Percentiles rank a stretch among this genome's conserved stretches.
phyloP scores from a whole-genome alignment of 2,113 vertebrate species.

The Mellivora capensis region DNA sequence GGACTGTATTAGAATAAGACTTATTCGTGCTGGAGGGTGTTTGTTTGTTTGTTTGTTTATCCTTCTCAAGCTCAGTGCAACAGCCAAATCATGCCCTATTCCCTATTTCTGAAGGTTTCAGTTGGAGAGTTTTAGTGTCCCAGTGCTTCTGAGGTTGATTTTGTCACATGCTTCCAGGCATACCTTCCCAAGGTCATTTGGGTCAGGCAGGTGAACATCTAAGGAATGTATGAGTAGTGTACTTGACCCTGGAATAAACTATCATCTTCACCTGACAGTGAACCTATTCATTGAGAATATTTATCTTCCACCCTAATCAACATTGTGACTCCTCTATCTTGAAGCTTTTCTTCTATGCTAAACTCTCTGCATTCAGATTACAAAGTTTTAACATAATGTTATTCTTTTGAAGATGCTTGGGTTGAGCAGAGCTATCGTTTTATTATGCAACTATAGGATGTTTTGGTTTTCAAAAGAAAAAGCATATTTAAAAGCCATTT shows the following conservation, averaged over 20 bases:
- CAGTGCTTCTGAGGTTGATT: not conserved
- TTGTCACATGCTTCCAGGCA: not conserved
- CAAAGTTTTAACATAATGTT: not conserved
- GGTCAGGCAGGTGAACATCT: not conserved
- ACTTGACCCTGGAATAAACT: not conserved
- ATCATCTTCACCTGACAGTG: not conserved
- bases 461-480: slow-evolving; percentile 31
- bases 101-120: not conserved
- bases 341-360: not conserved
- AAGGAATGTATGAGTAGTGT: not conserved
- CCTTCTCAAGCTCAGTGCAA: not conserved
- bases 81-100: not conserved
- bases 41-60: not conserved
- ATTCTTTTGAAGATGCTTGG: not conserved
- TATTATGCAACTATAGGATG: not conserved
- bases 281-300: not conserved
- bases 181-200: not conserved
- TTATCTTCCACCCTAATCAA: not conserved
- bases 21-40: not conserved
- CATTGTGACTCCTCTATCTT: not conserved
- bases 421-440: not conserved
- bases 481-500: slow-evolving; percentile 2
- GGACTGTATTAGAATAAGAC: not conserved
- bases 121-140: not conserved
- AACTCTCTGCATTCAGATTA: not conserved